Conservation (phyloP, 1,140 invertebrate species). For the Drosophila varians region DNA sequence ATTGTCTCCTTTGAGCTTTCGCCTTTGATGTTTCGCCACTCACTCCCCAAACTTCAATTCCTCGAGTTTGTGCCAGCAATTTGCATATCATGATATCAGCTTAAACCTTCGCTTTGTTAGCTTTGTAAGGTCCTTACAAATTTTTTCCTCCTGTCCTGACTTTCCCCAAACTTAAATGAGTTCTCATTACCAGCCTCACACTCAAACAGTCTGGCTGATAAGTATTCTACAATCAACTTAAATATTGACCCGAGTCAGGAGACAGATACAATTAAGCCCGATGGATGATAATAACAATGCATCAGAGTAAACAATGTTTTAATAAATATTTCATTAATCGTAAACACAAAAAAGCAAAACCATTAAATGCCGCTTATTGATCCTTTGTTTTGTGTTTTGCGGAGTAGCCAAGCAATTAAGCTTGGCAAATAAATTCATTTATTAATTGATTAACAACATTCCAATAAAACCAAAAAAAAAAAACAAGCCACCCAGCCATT, state of each 20-base stretch:
- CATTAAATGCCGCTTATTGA: conserved; percentile 61
- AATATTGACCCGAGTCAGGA: neutral
- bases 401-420: conserved; percentile 68
- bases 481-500: conserved; percentile 51
- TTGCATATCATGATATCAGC: conserved; percentile 79
- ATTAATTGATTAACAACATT: conserved; percentile 58
- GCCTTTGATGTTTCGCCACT: conserved; percentile 45
- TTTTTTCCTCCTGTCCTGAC: conserved; percentile 10
- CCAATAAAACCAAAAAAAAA: conserved; percentile 17
- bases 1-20: conserved; percentile 40
- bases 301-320: conserved; percentile 50
- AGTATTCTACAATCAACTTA: conserved; percentile 4
- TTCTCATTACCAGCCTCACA: conserved; percentile 2
- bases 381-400: conserved; percentile 48
- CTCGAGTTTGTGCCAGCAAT: conserved; percentile 53
- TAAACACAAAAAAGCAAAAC: conserved; percentile 48
- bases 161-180: conserved; percentile 41
- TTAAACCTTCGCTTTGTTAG: conserved; percentile 62
- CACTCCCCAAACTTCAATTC: conserved; percentile 10
- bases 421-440: conserved; percentile 70
- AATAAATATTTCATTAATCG: conserved; percentile 67
- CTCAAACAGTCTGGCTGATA: conserved; percentile 2
- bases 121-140: conserved; percentile 48
- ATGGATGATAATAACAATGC: conserved; percentile 23
- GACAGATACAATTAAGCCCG: conserved; percentile 14